Conservation (phyloP, 2,797 vertebrate genomes). For the Pangasius sanitwongsei region DNA sequence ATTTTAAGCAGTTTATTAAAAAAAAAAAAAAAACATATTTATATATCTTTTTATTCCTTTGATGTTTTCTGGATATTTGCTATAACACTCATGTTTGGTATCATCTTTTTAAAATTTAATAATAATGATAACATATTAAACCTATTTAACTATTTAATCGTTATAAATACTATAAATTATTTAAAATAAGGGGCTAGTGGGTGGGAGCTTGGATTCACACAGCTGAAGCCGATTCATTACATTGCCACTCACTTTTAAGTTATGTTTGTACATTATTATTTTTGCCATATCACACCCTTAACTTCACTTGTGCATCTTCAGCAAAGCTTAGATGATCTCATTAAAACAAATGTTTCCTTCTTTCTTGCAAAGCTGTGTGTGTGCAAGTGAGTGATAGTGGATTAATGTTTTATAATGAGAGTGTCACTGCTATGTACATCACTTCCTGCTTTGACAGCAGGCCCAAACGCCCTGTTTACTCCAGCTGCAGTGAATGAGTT, state of each 20-base stretch:
- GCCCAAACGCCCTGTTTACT: neutral
- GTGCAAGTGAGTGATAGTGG: neutral
- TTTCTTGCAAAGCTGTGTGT: neutral
- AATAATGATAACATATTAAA: too few species aligned
- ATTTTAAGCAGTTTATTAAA: neutral
- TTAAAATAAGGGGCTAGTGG: too few species aligned
- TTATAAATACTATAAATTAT: too few species aligned
- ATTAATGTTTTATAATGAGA: neutral
- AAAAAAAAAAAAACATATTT: neutral
- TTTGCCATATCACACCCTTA: neutral
- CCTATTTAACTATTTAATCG: too few species aligned
- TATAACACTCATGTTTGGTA: neutral
- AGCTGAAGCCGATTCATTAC: too few species aligned
- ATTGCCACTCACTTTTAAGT: too few species aligned
- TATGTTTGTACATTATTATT: neutral
- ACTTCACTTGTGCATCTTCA: neutral
- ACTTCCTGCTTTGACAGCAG: constrained; percentile 6
- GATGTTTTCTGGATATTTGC: neutral
- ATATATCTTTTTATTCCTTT: neutral
- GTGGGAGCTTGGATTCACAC: too few species aligned
- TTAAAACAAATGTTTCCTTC: neutral
- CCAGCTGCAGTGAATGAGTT: constrained; percentile 21
- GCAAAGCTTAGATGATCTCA: constrained; percentile 9
- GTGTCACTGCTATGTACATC: constrained; percentile 5
- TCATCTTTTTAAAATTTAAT: neutral